phyloP scores from a whole-genome alignment of 2,113 vertebrate genomes.

The Sturnira hondurensis region DNA sequence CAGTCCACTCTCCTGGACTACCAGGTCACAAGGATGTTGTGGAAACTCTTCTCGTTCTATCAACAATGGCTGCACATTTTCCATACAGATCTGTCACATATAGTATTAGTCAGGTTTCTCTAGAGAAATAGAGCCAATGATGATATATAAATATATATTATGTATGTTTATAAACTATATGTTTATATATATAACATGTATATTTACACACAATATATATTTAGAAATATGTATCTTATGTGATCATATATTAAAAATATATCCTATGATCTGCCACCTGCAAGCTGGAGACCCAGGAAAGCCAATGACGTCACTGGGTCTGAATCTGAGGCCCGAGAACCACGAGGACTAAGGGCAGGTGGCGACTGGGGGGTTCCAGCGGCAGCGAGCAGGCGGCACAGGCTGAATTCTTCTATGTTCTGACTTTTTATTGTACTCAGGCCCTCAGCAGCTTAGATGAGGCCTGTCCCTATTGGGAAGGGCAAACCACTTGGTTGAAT shows the following conservation, averaged over 20 bases:
- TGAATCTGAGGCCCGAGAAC: neutral
- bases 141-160: too few species aligned
- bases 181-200: too few species aligned
- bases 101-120: too few species aligned
- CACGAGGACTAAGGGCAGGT: neutral
- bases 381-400: neutral
- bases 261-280: neutral
- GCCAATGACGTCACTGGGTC: neutral
- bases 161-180: too few species aligned
- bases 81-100: too few species aligned
- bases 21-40: too few species aligned
- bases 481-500: neutral
- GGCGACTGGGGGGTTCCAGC: neutral
- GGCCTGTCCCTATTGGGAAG: accelerated
- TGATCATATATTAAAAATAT: neutral
- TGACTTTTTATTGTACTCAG: neutral
- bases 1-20: too few species aligned
- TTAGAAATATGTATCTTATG: too few species aligned
- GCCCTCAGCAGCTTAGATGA: neutral
- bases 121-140: too few species aligned
- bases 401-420: neutral
- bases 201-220: too few species aligned
- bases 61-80: too few species aligned
- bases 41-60: too few species aligned
- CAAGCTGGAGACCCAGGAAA: neutral